Evolutionary conservation across 1,140 invertebrate species (phyloP).

Genomic region (Zaprionus kolodkinae): DNA sequence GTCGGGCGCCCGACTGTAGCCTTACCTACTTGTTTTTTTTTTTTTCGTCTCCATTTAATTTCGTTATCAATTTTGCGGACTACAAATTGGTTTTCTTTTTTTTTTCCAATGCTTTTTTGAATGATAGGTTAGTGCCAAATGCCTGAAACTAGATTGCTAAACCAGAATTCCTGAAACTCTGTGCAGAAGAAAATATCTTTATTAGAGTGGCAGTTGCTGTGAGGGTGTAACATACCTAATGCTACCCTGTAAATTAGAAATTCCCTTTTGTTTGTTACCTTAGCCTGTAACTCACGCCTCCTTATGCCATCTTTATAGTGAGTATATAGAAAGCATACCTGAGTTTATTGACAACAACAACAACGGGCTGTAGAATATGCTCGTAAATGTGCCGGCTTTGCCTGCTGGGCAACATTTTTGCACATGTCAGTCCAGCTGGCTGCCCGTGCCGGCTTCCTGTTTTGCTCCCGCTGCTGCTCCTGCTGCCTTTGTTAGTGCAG

Average conservation of each 20-base stretch:
- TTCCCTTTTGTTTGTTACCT: not conserved
- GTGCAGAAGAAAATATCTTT: not conserved
- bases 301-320: not conserved
- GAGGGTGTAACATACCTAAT: not conserved
- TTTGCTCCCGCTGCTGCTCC: slow-evolving; percentile 6
- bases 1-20: too few relatives aligned
- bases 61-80: not conserved
- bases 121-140: not conserved
- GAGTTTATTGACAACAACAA: slow-evolving; percentile 38
- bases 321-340: slow-evolving; percentile 17
- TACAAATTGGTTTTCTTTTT: slow-evolving; percentile 12
- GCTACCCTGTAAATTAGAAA: not conserved
- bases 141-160: not conserved
- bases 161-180: not conserved
- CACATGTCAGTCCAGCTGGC: slow-evolving; percentile 35
- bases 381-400: slow-evolving; percentile 18
- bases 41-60: not conserved
- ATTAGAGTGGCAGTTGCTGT: not conserved
- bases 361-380: not conserved
- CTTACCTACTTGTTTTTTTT: too few relatives aligned
- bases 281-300: not conserved
- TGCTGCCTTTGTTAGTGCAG: slow-evolving; percentile 39
- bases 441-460: slow-evolving; percentile 37
- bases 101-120: not conserved
- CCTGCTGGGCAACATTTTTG: slow-evolving; percentile 30